These are phyloP conservation scores for Pterobdella sp. DNA, from an alignment of 2,888 invertebrate genomes.

Conservation along the genomic window DNA sequence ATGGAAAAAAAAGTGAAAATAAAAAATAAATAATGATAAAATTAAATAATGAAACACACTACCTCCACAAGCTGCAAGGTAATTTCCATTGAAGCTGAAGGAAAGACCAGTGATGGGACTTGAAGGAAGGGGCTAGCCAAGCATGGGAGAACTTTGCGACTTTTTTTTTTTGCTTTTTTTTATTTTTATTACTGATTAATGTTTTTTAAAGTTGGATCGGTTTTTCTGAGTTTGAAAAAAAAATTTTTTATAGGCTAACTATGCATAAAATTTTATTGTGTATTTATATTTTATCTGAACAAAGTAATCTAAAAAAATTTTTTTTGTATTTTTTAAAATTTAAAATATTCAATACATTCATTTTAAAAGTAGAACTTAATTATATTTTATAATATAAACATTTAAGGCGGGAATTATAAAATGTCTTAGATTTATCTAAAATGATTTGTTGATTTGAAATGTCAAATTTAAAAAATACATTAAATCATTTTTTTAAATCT, in stretches of 20 bases:
- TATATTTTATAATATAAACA: too few species aligned
- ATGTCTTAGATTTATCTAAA: too few species aligned
- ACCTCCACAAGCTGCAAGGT: constrained; percentile 72
- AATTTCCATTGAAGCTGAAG: constrained; percentile 77
- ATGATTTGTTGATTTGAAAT: too few species aligned
- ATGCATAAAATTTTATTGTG: too few species aligned
- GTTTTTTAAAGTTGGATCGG: not conserved
- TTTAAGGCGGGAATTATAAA: too few species aligned
- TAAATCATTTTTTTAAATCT: too few species aligned
- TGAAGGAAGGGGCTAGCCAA: constrained; percentile 72
- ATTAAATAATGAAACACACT: constrained; percentile 60
- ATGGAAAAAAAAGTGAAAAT: too few species aligned
- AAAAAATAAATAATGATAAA: too few species aligned
- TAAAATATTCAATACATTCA: too few species aligned
- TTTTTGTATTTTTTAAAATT: not conserved
- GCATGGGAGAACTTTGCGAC: constrained; percentile 60
- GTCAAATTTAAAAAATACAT: too few species aligned
- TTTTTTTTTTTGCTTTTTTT: constrained; percentile 5
- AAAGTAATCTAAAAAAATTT: not conserved
- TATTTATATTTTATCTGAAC: not conserved
- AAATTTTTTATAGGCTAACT: too few species aligned
- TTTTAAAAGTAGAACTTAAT: too few species aligned
- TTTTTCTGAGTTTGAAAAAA: not conserved
- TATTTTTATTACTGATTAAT: constrained; percentile 23
- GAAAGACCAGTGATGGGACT: constrained; percentile 69